Evolutionary conservation across 2,113 vertebrate genomes (phyloP).

Genomic region (Indri indri): DNA sequence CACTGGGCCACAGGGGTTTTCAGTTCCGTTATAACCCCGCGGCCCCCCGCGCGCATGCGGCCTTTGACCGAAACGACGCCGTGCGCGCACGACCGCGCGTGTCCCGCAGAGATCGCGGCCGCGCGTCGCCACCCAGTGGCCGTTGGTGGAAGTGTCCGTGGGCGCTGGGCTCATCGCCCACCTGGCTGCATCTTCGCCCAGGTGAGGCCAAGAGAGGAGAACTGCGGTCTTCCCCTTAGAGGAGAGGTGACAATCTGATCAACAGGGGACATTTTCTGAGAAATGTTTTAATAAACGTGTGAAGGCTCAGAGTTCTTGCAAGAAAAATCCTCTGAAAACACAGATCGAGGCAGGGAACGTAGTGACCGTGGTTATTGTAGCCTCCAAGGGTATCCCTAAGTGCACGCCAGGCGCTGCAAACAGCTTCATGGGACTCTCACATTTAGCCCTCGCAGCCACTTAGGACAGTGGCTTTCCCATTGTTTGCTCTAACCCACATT

Average conservation of each 20-base stretch:
- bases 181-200: neutral
- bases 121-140: neutral
- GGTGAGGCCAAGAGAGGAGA: accelerated
- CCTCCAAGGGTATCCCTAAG: too few relatives aligned
- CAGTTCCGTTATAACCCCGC: too few relatives aligned
- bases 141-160: neutral
- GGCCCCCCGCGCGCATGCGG: neutral
- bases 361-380: too few relatives aligned
- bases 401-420: accelerated
- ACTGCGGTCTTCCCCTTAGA: neutral
- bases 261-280: neutral
- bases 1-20: neutral
- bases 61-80: neutral
- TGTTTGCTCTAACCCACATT: accelerated
- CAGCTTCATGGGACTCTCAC: neutral
- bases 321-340: neutral
- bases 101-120: accelerated
- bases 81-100: neutral
- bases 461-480: neutral
- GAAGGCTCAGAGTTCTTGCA: neutral
- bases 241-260: neutral
- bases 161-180: accelerated
- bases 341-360: too few relatives aligned
- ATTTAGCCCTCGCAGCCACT: accelerated
- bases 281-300: too few relatives aligned